Percentiles rank a stretch among this genome's conserved stretches.
These are phyloP conservation scores for Acanthiza pusilla DNA, from an alignment of 2,797 vertebrate species.

Conservation along the genomic window DNA sequence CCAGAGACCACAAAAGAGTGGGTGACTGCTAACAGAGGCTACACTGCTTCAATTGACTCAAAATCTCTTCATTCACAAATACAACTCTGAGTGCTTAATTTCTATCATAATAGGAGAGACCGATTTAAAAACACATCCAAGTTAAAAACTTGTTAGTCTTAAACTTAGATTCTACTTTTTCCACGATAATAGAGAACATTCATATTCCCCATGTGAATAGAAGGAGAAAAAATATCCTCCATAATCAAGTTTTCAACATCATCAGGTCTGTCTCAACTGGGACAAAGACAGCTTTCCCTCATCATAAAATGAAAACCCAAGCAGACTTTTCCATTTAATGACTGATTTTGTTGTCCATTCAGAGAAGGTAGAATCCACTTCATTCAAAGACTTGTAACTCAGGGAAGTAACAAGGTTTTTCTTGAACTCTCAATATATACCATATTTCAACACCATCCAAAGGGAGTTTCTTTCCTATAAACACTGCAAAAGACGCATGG, in stretches of 20 bases:
- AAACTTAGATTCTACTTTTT: not conserved
- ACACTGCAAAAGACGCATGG: not conserved
- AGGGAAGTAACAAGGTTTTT: not conserved
- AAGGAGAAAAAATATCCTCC: rapidly evolving
- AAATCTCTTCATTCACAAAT: not conserved
- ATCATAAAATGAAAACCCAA: not conserved
- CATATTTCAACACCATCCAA: not conserved
- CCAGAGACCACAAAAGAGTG: not conserved
- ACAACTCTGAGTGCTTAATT: not conserved
- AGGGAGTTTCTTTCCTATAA: not conserved
- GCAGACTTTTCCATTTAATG: not conserved
- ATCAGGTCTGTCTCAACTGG: too few species aligned
- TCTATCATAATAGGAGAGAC: not conserved
- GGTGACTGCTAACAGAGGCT: not conserved
- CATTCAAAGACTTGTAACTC: not conserved
- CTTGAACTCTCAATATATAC: not conserved
- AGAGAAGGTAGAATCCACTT: not conserved
- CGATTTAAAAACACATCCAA: not conserved
- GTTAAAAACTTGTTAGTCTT: not conserved
- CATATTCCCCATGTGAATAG: not conserved
- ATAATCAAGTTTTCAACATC: not conserved
- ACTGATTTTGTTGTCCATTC: not conserved
- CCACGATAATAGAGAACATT: not conserved
- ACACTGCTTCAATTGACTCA: not conserved
- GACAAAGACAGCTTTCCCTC: not conserved